phyloP scores from a whole-genome alignment of 2,113 vertebrate species.

The Morone chrysops region DNA sequence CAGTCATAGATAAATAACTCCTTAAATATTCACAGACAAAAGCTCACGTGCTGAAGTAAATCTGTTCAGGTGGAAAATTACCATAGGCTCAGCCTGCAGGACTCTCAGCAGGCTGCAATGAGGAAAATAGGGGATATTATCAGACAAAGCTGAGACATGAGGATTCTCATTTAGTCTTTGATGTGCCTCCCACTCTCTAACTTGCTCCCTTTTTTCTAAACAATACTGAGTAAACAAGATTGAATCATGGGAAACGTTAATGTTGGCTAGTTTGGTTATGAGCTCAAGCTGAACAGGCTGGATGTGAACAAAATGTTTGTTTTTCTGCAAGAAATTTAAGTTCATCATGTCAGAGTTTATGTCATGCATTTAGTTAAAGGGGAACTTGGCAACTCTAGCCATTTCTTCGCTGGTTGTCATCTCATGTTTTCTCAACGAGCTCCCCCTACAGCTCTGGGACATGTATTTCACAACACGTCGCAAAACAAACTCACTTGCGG shows the following conservation, averaged over 20 bases:
- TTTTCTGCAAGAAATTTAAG: not conserved
- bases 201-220: not conserved
- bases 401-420: too few relatives aligned
- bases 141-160: constrained; percentile 46
- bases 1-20: constrained; percentile 66
- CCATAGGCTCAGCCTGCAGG: constrained; percentile 33
- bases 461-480: too few relatives aligned
- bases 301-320: not conserved
- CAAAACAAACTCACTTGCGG: too few relatives aligned
- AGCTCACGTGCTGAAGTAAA: constrained; percentile 54
- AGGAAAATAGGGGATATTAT: constrained; percentile 26
- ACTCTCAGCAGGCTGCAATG: constrained; percentile 29
- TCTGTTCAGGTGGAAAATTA: constrained; percentile 62
- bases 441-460: too few relatives aligned
- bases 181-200: not conserved
- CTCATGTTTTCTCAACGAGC: too few relatives aligned
- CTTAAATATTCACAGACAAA: constrained; percentile 68
- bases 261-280: not conserved
- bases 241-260: not conserved
- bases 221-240: constrained; percentile 31
- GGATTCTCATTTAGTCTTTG: constrained; percentile 58
- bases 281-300: not conserved
- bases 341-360: too few relatives aligned
- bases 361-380: not conserved
- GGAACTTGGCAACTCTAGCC: too few relatives aligned